Evolutionary conservation across 2,113 vertebrate genomes (phyloP).

Genomic region (Neomonachus schauinslandi): DNA sequence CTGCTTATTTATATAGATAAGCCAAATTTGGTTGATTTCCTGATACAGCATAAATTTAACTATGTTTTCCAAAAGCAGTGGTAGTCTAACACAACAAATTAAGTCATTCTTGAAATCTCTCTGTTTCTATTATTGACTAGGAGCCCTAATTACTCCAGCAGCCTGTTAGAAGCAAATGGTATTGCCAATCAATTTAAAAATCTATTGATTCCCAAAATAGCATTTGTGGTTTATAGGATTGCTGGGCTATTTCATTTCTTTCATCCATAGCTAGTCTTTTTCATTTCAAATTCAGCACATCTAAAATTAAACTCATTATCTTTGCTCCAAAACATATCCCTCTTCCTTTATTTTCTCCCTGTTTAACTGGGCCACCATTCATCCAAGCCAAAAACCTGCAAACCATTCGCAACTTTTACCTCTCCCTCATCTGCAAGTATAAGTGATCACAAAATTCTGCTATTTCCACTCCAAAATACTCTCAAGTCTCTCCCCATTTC

Average conservation of each 20-base stretch:
- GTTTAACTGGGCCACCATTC: not conserved
- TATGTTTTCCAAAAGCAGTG: constrained; percentile 40
- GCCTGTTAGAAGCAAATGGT: not conserved
- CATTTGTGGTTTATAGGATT: not conserved
- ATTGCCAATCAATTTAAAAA: constrained; percentile 51
- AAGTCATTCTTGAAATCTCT: constrained; percentile 52
- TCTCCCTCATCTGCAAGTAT: not conserved
- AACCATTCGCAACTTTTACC: not conserved
- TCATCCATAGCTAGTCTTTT: not conserved
- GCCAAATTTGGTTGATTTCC: constrained; percentile 41
- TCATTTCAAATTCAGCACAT: not conserved
- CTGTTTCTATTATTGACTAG: constrained; percentile 42
- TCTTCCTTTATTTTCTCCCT: constrained; percentile 6
- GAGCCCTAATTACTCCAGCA: not conserved
- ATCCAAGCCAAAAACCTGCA: not conserved
- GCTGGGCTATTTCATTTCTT: not conserved
- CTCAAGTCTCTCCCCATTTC: not conserved
- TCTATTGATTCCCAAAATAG: constrained; percentile 33
- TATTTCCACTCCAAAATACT: not conserved
- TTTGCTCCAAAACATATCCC: not conserved
- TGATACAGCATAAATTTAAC: constrained; percentile 31
- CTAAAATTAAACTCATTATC: constrained; percentile 31
- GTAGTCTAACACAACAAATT: constrained; percentile 51
- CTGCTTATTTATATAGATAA: constrained; percentile 8
- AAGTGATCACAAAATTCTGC: not conserved